Evolutionary conservation across 2,797 vertebrate genomes (phyloP), one percentile per base, ranked within the genome.

Genomic region (Melanogrammus aeglefinus): DNA sequence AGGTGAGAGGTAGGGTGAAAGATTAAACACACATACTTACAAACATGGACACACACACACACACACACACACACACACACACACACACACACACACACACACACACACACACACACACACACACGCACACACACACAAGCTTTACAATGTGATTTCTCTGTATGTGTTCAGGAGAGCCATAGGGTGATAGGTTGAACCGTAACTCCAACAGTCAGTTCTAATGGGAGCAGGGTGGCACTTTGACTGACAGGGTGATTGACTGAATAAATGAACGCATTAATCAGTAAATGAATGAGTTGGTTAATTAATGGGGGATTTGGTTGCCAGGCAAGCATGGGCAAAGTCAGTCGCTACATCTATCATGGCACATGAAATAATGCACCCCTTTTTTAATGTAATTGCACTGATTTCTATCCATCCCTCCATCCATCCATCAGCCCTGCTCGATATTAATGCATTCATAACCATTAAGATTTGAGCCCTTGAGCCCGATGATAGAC

Each of bases 401-500:
- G 31, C 31, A 73, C 6, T 73, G 7, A 73, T 24, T 24, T 76
- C 71, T 33, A 29, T 35, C 71, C 63, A 21, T 79, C 76, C 39
- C 27, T 35, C 41, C 24, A 74, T 81, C 72, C 70, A 21, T 57
- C 73, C 75, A 72, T 70, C 74, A 74, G n/a, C 76, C 85, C 73
- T 66, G 78, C 75, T 74, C 76, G 76, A 57, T 83, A 79, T 29
- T 27, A 70, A 70, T 24, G n/a, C 74, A 75, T 70, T 81, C 77
- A 83, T 27, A 47, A 87, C 87, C 79, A 83, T 63, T n/a, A 63
- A 79, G 80, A 51, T 14, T 13, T n/a, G 57, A 72, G 44, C 39
- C 74, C 80, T 78, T 39, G 75, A 81, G 78, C 81, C 81, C 85
- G 87, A 89, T 88, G 87, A 92, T 79, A 10, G 84, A 91, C 84